These are phyloP conservation scores for Aurelia sp. DNA, from an alignment of 30 jellyfish, hydroid and myxozoan genomes.

Conservation along the genomic window DNA sequence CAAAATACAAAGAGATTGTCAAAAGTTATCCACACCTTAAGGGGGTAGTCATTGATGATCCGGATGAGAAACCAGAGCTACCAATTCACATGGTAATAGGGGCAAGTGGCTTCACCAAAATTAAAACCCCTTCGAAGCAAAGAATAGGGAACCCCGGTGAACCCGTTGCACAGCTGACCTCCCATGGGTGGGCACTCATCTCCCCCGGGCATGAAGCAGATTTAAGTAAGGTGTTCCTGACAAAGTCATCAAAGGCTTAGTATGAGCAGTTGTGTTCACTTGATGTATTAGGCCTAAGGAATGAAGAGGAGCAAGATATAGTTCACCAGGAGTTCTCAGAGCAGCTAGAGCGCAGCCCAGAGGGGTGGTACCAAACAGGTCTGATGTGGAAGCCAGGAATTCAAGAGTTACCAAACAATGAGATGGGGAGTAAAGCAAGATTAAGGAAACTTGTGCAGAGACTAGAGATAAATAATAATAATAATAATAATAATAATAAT, in stretches of 20 bases:
- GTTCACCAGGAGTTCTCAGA: conserved; percentile 23
- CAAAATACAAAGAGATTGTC: not conserved
- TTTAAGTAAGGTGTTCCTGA: conserved; percentile 1
- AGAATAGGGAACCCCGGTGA: conserved; percentile 66
- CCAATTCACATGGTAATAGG: conserved; percentile 67
- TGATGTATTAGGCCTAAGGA: conserved; percentile 54
- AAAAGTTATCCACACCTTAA: not conserved
- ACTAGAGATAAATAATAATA: too few species aligned
- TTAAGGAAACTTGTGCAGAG: not conserved
- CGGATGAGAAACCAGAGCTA: conserved; percentile 36
- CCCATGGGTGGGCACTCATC: conserved; percentile 61
- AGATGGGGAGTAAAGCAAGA: conserved; percentile 36
- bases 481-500: too few species aligned
- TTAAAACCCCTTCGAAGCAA: conserved; percentile 35
- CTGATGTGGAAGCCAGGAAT: conserved; percentile 26
- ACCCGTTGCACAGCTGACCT: conserved; percentile 67
- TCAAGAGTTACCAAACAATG: conserved; percentile 5
- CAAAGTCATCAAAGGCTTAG: conserved; percentile 16
- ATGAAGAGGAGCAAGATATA: not conserved
- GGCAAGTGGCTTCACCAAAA: conserved; percentile 42
- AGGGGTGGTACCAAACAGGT: conserved; percentile 55
- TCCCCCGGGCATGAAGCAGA: conserved; percentile 64
- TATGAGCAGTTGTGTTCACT: conserved; percentile 44
- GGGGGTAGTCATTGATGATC: conserved; percentile 11
- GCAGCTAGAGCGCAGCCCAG: conserved; percentile 16